Base-by-base conservation (phyloP, 1,140 invertebrate species). In the Mamestra configurata region DNA sequence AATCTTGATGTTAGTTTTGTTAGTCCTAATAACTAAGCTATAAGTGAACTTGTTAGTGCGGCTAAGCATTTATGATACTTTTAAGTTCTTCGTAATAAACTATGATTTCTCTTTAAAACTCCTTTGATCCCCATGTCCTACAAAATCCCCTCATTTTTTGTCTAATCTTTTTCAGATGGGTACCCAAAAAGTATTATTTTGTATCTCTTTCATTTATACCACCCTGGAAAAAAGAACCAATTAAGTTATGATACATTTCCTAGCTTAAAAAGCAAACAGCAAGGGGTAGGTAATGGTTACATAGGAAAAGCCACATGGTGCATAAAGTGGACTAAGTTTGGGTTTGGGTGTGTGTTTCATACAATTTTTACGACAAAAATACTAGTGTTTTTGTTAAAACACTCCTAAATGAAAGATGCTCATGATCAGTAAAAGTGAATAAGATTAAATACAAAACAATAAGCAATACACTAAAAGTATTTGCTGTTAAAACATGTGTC, bases 161-260 rank as follows among this genome's bases (percentile, higher is more conserved):
- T 68, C 43, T 64, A 61, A 53, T 57, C 61, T 78, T 49, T 77
- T 73, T 71, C 55, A 79, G 18, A 70, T 49, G 24, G 22, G 53
- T 79, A 40, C 55, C 46, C 59, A 77, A 66, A 53, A 77, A 68
- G 35, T 72, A 37, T 35, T 40, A 66, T 35, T 71, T 75, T 49
- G 70, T 57, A 78, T 66, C 51, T 77, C 40, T 82, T 51, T 89
- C 88, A 89, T 89, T 82, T 88, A 87, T 86, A 89, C 83, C 84
- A 83, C 78, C 89, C 89, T 91, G 88, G 57, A 91, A 90, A 77
- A 83, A 75, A 90, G 76, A 89, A 79, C 20, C 57, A 87, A 82
- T 81, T 22, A 82, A 46, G 77, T 77, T 76, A 57, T 35, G 59
- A 53, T 75, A 83, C n/a, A 79, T 35, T 55, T 66, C 43, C 51